Evolutionary conservation across 2,113 vertebrate genomes (phyloP).

Genomic region (Conger conger): DNA sequence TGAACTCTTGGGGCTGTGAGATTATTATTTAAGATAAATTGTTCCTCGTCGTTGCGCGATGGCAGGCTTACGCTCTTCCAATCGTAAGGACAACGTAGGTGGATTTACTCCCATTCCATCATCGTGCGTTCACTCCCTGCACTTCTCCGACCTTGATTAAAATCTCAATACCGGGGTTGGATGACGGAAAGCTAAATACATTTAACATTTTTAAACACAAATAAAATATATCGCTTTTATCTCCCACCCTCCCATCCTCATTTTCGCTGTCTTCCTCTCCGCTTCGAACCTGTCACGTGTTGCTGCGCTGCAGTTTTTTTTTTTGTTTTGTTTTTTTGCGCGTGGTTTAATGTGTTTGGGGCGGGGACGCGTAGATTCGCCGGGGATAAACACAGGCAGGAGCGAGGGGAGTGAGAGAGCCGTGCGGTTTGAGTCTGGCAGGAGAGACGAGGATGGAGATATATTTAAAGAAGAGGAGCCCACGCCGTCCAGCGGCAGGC

Average conservation of each 20-base stretch:
- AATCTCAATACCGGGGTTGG: conserved; percentile 40
- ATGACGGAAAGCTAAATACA: conserved; percentile 63
- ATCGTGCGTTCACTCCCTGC: conserved; percentile 44
- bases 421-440: not conserved
- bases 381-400: not conserved
- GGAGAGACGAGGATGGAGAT: not conserved
- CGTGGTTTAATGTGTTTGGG: not conserved
- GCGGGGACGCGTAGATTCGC: not conserved
- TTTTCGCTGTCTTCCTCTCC: conserved; percentile 43
- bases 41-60: too few relatives aligned
- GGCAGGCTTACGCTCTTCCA: not conserved
- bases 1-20: not conserved
- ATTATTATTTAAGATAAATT: not conserved
- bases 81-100: conserved; percentile 27
- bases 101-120: conserved; percentile 51
- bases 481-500: not conserved
- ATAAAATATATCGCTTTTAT: not conserved
- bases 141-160: conserved; percentile 33
- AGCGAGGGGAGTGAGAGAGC: not conserved
- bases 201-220: too few relatives aligned
- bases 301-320: not conserved
- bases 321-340: too few relatives aligned
- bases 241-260: not conserved
- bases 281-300: not conserved
- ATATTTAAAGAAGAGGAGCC: not conserved